Evolutionary conservation across 2,888 invertebrate genomes (phyloP), one percentile per base, ranked within the genome.

Genomic region (Stenurella melanura): DNA sequence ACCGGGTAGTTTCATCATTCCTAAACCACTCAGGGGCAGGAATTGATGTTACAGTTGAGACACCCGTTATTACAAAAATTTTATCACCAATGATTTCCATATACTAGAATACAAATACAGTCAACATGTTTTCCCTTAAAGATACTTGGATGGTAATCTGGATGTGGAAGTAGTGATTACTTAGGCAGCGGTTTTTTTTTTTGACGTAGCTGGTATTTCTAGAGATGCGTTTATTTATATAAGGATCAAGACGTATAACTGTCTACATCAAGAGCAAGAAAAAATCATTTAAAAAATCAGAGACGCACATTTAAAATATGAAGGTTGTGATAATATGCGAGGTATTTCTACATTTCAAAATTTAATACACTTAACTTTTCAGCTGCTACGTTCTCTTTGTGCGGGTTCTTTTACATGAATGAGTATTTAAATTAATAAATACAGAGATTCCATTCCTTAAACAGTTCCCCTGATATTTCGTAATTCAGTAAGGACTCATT

Each of bases 401-500:
- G 42, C 11, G 42, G 42, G 15, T 42, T 42, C 7, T 42, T 15
- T 42, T 12, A 42, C 15, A 2, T 42, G 42, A 42, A 42, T 12
- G 42, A 42, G 15, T 42, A 15, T 15, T 42, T 17, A 50, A n/a
- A 12, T 12, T 50, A 7, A 15, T 7, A 12, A n/a, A 15, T 50
- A n/a, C 15, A n/a, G n/a, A n/a, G 50, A 15, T 50, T n/a, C 12
- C 4, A 15, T 42, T 12, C 42, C 12, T 42, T 15, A 42, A 15
- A 42, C 42, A 42, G 42, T 15, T 15, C 12, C 50, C 6, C 50
- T 50, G n/a, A 50, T 7, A 50, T n/a, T 50, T 17, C n/a, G 42
- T 50, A 50, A 42, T 42, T 50, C 50, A 50, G n/a, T 50, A 50
- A 50, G n/a, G n/a, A 50, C 50, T 50, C 15, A n/a, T 50, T 50